Evolutionary conservation across 2,113 vertebrate genomes (phyloP).

Genomic region (Phalacrocorax carbo): DNA sequence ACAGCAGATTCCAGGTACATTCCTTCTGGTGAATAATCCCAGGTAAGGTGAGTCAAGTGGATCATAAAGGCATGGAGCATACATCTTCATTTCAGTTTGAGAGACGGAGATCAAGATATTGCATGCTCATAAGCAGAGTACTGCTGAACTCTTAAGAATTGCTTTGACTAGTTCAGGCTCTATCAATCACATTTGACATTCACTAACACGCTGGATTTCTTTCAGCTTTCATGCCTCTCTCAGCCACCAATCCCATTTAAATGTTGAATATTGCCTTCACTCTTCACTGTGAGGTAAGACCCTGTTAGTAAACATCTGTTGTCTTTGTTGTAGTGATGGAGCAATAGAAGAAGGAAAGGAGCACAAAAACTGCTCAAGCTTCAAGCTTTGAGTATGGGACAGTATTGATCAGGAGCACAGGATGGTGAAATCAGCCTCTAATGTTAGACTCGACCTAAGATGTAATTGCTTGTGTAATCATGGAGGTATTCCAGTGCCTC

Average conservation of each 20-base stretch:
- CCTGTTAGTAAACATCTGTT: neutral
- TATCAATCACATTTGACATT: conserved; percentile 57
- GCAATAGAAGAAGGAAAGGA: neutral
- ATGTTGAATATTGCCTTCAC: neutral
- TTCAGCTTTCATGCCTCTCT: neutral
- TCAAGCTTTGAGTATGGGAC: neutral
- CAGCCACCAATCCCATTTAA: neutral
- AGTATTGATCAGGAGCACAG: neutral
- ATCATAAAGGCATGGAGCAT: neutral
- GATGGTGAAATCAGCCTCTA: neutral
- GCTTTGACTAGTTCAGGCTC: conserved; percentile 35
- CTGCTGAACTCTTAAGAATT: conserved; percentile 47
- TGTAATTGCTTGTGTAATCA: neutral
- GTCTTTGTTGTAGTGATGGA: neutral
- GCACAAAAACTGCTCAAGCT: fast-evolving
- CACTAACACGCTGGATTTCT: neutral
- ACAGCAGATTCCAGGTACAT: neutral
- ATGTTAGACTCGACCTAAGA: neutral
- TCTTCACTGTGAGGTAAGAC: neutral
- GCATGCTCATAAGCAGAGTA: conserved; percentile 3
- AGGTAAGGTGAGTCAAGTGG: neutral
- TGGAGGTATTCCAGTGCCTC: neutral
- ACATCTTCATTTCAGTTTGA: conserved; percentile 27
- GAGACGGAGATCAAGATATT: neutral
- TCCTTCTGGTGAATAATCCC: neutral